phyloP scores from a whole-genome alignment of 1,140 invertebrate species.

The Drosophila ogumai region DNA sequence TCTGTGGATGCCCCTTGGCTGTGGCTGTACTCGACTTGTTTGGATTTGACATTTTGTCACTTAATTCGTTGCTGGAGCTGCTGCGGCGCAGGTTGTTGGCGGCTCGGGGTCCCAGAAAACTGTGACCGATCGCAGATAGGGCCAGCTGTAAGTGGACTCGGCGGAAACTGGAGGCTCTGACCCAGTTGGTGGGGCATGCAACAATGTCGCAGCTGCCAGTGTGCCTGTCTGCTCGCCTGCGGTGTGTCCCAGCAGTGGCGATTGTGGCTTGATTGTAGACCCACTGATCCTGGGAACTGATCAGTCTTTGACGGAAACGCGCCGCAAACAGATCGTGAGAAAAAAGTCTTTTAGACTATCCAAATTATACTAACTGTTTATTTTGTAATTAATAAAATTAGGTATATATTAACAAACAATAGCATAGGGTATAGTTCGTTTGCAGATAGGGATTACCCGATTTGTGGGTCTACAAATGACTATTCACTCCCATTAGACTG shows the following conservation, averaged over 20 bases:
- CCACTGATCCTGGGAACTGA: constrained; percentile 52
- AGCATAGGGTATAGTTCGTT: not conserved
- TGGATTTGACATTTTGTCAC: constrained; percentile 82
- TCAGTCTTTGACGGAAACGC: constrained; percentile 57
- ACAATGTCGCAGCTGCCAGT: constrained; percentile 44
- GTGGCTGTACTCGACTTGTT: constrained; percentile 40
- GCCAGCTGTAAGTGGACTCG: constrained; percentile 73
- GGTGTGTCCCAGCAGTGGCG: constrained; percentile 51
- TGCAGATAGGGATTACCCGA: not conserved
- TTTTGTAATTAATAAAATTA: not conserved
- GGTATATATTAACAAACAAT: not conserved
- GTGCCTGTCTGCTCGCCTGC: constrained; percentile 26
- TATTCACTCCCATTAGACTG: too few species aligned
- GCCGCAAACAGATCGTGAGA: constrained; percentile 65
- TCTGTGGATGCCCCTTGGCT: constrained; percentile 1
- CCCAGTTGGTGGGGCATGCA: constrained; percentile 53
- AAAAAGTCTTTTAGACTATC: constrained; percentile 6
- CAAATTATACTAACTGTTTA: not conserved
- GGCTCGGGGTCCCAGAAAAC: constrained; percentile 21
- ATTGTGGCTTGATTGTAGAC: constrained; percentile 64
- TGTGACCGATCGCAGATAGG: constrained; percentile 71
- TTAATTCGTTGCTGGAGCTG: constrained; percentile 72
- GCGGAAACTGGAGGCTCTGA: constrained; percentile 63
- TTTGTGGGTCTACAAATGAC: too few species aligned
- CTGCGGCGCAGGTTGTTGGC: constrained; percentile 43